Base-by-base conservation (phyloP, 1,140 invertebrate genomes). In the Bicyclus anynana region DNA sequence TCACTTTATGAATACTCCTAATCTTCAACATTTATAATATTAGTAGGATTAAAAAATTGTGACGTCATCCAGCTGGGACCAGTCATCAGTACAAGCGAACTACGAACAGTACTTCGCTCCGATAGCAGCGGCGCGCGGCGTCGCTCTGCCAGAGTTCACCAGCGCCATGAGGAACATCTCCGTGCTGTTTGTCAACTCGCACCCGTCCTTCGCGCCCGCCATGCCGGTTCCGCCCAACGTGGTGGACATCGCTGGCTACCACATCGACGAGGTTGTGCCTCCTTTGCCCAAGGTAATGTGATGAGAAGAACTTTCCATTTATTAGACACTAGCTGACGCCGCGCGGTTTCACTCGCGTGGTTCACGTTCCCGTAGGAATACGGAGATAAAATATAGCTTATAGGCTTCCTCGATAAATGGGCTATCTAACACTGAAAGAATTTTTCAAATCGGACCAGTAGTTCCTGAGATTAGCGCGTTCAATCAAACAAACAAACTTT, bases 151-250 rank as follows among this genome's bases (percentile, higher is more conserved):
- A 0, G 62, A 74, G 0, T 75, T 62, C 23, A 49, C 53, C 0
- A 63, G 62, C 6, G 71, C 71, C 0, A 23, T 55, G 1, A 52
- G 67, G 13, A 89, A 90, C 16, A 71, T 83, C 0, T 90, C 90
- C 10, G 38, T 91, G 0, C 6, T 91, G 17, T 65, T 94, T 0
- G 56, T 90, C 0, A 91, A 92, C 62, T 89, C 91, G 2, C 91
- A 93, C 53, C 80, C 89, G 0, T 82, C 82, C 0, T 66, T 91
- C 0, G 83, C 87, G 7, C 77, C 82, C 35, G 72, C 90, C 0
- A 71, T 87, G 40, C 89, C 90, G 1, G 60, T 86, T 13, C 72
- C 91, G 2, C 91, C 92, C 0, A 92, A 84, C 67, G 90, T 89
- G 47, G 80, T 89, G 1, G 90, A 89, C 52, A 89, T 91, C 12